These are phyloP conservation scores for Phymanthus crucifer DNA, from an alignment of 92 coral and sea anemone species.

Conservation along the genomic window DNA sequence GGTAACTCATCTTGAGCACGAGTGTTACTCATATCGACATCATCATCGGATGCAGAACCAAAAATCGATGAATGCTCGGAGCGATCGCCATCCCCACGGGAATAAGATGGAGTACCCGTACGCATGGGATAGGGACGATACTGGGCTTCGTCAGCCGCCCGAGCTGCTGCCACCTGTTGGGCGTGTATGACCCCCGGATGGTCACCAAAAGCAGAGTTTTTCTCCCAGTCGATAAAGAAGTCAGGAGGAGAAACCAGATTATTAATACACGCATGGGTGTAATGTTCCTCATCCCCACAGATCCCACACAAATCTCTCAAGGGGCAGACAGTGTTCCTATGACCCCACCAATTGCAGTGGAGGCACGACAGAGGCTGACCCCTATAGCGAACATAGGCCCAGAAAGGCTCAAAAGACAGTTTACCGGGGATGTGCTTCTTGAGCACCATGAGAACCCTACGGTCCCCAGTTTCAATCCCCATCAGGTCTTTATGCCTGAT, in stretches of 20 bases:
- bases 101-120: too few species aligned
- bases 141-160: too few species aligned
- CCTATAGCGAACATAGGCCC: neutral
- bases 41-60: too few species aligned
- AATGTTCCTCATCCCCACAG: neutral
- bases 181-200: too few species aligned
- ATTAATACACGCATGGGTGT: neutral
- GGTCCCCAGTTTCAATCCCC: conserved; percentile 13
- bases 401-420: neutral
- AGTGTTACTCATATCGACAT: too few species aligned
- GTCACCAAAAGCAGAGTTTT: too few species aligned
- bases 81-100: too few species aligned
- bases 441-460: neutral
- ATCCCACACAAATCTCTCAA: neutral
- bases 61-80: too few species aligned
- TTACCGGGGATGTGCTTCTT: neutral
- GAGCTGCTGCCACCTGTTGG: too few species aligned
- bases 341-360: conserved; percentile 24
- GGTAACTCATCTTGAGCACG: too few species aligned
- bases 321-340: neutral
- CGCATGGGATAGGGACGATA: too few species aligned
- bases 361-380: conserved; percentile 7
- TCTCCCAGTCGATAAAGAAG: too few species aligned
- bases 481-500: neutral
- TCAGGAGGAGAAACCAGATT: neutral